A percentile compares a stretch with the other conserved stretches of the same genome.
Conservation (phyloP, 1,140 invertebrate species). For the Heterodera carotae region DNA sequence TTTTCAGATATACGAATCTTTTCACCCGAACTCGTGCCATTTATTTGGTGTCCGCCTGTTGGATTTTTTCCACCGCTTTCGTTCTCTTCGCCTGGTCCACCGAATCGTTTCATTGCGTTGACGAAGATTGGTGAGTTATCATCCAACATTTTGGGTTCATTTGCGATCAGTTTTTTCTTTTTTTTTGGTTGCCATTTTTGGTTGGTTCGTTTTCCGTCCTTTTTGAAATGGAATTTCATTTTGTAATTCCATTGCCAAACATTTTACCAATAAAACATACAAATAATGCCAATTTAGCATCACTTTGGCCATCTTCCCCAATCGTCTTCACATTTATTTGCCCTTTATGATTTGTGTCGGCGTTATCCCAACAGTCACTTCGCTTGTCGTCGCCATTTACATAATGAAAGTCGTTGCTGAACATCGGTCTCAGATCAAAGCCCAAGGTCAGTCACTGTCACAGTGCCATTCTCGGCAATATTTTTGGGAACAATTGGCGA, state of each 20-base stretch:
- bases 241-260: too few species aligned
- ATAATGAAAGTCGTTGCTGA: conserved; percentile 50
- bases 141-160: too few species aligned
- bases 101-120: conserved; percentile 56
- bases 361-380: conserved; percentile 55
- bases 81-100: conserved; percentile 52
- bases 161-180: too few species aligned
- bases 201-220: too few species aligned
- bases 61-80: conserved; percentile 42
- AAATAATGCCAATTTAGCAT: conserved; percentile 19
- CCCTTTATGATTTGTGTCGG: conserved; percentile 53
- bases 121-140: conserved; percentile 44
- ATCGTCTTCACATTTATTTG: conserved; percentile 52
- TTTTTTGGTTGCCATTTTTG: too few species aligned
- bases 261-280: too few species aligned
- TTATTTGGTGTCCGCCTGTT: conserved; percentile 29
- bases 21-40: conserved; percentile 43
- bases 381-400: conserved; percentile 55
- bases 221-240: too few species aligned
- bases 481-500: background rate
- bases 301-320: conserved; percentile 50
- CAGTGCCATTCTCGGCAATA: too few species aligned
- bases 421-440: conserved; percentile 48
- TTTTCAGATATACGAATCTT: conserved; percentile 42
- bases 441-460: conserved; percentile 36